Evolutionary conservation across 2,113 vertebrate species (phyloP).

Genomic region (Charadrius vociferus): DNA sequence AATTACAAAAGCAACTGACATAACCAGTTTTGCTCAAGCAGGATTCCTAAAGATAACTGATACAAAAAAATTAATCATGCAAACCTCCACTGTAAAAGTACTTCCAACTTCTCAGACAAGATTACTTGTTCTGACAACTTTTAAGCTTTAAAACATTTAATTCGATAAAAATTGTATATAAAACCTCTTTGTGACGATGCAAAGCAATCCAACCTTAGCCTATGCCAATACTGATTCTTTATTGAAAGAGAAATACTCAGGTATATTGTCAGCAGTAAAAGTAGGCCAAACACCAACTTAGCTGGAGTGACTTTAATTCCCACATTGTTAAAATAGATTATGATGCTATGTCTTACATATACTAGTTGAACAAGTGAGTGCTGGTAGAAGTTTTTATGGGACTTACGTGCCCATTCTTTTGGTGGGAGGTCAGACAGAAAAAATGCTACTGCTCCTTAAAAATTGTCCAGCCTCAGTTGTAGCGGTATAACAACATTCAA

Average conservation of each 20-base stretch:
- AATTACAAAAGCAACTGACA: neutral
- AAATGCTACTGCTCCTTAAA: neutral
- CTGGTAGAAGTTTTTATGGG: neutral
- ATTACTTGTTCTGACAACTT: neutral
- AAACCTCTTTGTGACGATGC: neutral
- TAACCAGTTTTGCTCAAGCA: conserved; percentile 9
- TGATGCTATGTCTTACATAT: neutral
- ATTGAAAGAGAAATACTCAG: neutral
- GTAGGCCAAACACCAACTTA: neutral
- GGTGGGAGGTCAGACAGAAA: neutral
- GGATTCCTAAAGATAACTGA: neutral
- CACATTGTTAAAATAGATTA: neutral
- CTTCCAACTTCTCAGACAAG: neutral
- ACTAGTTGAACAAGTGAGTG: neutral
- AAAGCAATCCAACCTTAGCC: neutral
- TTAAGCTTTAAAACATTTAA: neutral
- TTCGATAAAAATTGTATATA: neutral
- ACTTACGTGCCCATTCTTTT: neutral
- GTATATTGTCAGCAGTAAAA: neutral
- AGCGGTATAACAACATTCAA: neutral
- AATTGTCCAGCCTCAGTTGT: neutral
- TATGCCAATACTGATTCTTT: neutral
- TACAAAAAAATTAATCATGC: neutral
- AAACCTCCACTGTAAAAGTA: neutral
- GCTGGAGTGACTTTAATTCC: neutral